Conservation (phyloP, 1,140 invertebrate species). For the Bombus sibiricus region DNA sequence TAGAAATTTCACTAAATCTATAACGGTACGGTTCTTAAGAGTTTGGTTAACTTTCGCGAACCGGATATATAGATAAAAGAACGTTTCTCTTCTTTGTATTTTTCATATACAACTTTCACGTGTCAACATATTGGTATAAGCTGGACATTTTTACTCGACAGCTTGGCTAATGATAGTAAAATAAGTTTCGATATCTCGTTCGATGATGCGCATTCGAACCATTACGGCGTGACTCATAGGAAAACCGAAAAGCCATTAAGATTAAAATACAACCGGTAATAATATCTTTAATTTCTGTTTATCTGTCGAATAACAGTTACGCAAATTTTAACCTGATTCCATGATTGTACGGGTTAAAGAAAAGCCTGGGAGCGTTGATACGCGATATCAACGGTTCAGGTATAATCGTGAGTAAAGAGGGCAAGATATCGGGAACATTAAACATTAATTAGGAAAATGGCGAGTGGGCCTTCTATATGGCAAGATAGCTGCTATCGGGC, state of each 20-base stretch:
- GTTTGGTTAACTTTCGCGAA: too few species aligned
- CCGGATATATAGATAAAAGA: too few species aligned
- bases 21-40: too few species aligned
- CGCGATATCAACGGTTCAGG: constrained; percentile 36
- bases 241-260: constrained; percentile 2
- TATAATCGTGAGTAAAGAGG: constrained; percentile 58
- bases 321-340: constrained; percentile 29
- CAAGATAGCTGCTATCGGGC: constrained; percentile 68
- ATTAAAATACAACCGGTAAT: background rate
- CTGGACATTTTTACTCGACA: too few species aligned
- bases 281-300: background rate
- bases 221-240: background rate
- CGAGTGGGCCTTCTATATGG: constrained; percentile 59
- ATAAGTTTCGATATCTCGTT: background rate
- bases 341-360: background rate
- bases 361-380: constrained; percentile 20
- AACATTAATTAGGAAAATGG: constrained; percentile 75
- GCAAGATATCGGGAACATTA: constrained; percentile 68
- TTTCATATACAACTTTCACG: too few species aligned
- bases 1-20: too few species aligned
- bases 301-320: background rate
- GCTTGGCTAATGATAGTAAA: background rate
- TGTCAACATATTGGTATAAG: too few species aligned
- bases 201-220: background rate
- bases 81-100: too few species aligned